phyloP scores from a whole-genome alignment of 2,113 vertebrate genomes.

The Morone saxatilis region DNA sequence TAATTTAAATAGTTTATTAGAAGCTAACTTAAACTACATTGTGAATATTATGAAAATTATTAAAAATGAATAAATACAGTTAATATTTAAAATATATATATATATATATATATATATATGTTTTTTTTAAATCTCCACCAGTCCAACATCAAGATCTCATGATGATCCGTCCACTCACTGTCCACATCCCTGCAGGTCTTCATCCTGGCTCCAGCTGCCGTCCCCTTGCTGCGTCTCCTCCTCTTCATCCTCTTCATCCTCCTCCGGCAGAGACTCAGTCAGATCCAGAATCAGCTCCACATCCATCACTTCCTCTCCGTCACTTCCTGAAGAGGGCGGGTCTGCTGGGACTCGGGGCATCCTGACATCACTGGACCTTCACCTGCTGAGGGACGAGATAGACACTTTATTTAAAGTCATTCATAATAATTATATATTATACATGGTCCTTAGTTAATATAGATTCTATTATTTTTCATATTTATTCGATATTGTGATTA shows the following conservation, averaged over 20 bases:
- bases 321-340: conserved; percentile 1
- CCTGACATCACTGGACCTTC: conserved; percentile 52
- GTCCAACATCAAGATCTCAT: neutral
- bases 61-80: too few species aligned
- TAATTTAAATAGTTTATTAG: too few species aligned
- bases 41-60: too few species aligned
- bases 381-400: conserved; percentile 36
- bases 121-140: too few species aligned
- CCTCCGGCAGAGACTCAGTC: neutral
- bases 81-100: too few species aligned
- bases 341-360: conserved; percentile 44
- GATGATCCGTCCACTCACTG: conserved; percentile 22
- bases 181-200: conserved; percentile 56
- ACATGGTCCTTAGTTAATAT: too few species aligned
- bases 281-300: conserved; percentile 37
- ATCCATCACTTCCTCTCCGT: conserved; percentile 24
- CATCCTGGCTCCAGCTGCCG: conserved; percentile 40
- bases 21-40: too few species aligned
- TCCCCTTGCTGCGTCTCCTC: conserved; percentile 3
- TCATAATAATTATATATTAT: too few species aligned
- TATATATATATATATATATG: too few species aligned
- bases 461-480: too few species aligned
- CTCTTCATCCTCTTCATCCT: neutral
- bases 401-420: neutral
- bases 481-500: too few species aligned